Evolutionary conservation across 2,888 invertebrate genomes (phyloP).

Genomic region (Polia nebulosa): DNA sequence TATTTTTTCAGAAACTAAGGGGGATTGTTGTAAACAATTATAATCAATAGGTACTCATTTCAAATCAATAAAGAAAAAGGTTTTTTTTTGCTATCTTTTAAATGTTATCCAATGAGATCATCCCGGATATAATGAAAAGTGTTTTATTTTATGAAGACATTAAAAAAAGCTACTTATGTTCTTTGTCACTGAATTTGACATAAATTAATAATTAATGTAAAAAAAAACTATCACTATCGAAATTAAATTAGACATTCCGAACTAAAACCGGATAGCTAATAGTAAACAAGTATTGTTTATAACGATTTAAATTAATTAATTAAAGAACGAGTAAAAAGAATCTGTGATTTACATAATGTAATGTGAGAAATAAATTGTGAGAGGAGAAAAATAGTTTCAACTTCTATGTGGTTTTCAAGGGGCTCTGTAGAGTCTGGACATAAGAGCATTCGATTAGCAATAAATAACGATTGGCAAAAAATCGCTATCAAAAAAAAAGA

Average conservation of each 20-base stretch:
- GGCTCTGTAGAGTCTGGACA: too few species aligned
- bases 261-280: background rate
- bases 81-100: background rate
- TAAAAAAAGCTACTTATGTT: constrained; percentile 3
- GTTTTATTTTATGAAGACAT: background rate
- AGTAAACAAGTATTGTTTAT: background rate
- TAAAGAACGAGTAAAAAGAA: background rate
- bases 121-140: constrained; percentile 17
- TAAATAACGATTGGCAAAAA: too few species aligned
- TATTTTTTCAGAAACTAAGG: too few species aligned
- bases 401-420: background rate
- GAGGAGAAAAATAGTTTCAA: background rate
- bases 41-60: too few species aligned
- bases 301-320: constrained; percentile 16
- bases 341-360: background rate
- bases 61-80: background rate
- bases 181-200: background rate
- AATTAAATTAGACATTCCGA: background rate
- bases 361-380: constrained; percentile 1
- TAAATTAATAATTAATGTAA: background rate
- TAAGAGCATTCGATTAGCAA: too few species aligned
- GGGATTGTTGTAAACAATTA: too few species aligned
- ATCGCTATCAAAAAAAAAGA: too few species aligned
- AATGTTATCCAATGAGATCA: background rate
- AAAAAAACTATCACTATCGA: constrained; percentile 4